A percentile compares a stretch with the other conserved stretches of the same genome.
These are phyloP conservation scores for Drosophila micromelanica DNA, from an alignment of 1,140 invertebrate genomes.

Conservation along the genomic window DNA sequence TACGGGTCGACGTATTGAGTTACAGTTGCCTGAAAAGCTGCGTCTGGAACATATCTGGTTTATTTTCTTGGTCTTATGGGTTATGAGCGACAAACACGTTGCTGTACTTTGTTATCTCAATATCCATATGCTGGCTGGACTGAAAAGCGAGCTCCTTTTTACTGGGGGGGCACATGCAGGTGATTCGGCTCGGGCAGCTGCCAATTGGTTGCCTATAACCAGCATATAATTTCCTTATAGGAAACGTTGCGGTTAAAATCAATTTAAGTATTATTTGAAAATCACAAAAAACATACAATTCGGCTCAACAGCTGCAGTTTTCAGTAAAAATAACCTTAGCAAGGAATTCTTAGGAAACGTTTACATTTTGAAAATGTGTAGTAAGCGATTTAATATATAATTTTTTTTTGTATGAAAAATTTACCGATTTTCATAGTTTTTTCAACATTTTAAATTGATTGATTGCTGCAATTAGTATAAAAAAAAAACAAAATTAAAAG, in stretches of 20 bases:
- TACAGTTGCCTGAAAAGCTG: conserved; percentile 54
- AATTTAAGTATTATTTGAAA: background rate
- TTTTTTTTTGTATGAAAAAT: no score
- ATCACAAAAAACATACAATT: background rate
- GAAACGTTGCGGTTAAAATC: conserved; percentile 12
- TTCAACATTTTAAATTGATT: no score
- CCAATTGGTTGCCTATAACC: conserved; percentile 18
- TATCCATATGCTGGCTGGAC: conserved; percentile 34
- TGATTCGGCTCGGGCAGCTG: conserved; percentile 28
- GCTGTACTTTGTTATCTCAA: conserved; percentile 30
- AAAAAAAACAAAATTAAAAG: no score
- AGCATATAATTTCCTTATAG: conserved; percentile 26
- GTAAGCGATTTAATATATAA: no score
- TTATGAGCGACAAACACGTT: conserved; percentile 11
- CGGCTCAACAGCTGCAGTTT: conserved; percentile 1
- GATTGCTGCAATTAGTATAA: no score
- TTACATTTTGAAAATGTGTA: background rate
- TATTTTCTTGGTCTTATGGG: background rate
- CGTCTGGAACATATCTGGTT: conserved; percentile 17
- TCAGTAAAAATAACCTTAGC: background rate
- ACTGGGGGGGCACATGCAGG: conserved; percentile 26
- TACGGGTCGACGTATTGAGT: conserved; percentile 43
- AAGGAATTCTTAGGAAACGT: background rate
- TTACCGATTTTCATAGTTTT: no score
- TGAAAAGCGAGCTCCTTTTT: conserved; percentile 31